These are phyloP conservation scores for Vanacampus margaritifer DNA, from an alignment of 2,113 vertebrate genomes.

Conservation along the genomic window DNA sequence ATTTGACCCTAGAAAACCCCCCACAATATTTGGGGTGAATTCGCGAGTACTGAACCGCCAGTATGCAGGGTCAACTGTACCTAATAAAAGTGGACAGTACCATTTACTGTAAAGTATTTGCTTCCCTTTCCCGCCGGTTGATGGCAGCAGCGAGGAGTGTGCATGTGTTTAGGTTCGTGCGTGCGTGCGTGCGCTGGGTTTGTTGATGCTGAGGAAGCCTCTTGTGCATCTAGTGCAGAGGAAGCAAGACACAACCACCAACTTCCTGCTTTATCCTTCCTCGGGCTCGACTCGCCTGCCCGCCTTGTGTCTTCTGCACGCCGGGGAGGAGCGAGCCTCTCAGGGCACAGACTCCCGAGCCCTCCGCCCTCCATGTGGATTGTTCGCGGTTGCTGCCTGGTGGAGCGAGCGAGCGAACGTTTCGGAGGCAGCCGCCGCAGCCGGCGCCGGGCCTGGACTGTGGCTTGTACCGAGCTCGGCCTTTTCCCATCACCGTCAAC, in stretches of 20 bases:
- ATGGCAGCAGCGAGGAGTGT: slow-evolving; percentile 45
- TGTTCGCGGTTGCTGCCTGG: slow-evolving; percentile 47
- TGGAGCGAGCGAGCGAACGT: slow-evolving; percentile 3
- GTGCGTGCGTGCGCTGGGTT: background rate
- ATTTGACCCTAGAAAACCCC: too few species aligned
- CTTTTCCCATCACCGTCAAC: slow-evolving; percentile 20
- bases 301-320: slow-evolving; percentile 27
- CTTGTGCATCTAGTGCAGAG: slow-evolving; percentile 46
- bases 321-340: slow-evolving; percentile 25
- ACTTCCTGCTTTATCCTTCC: slow-evolving; percentile 71
- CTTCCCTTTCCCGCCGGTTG: slow-evolving; percentile 19
- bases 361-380: slow-evolving; percentile 58
- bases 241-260: slow-evolving; percentile 46
- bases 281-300: slow-evolving; percentile 32
- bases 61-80: too few species aligned
- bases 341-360: slow-evolving; percentile 9
- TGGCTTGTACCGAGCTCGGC: slow-evolving; percentile 57
- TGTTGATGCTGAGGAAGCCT: slow-evolving; percentile 57
- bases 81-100: too few species aligned
- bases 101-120: background rate
- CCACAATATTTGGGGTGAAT: too few species aligned
- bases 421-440: slow-evolving; percentile 39
- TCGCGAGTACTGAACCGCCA: too few species aligned
- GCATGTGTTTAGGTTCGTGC: background rate
- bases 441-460: slow-evolving; percentile 53